Evolutionary conservation across 1,140 invertebrate genomes (phyloP).

Genomic region (Lordiphosa clarofinis): DNA sequence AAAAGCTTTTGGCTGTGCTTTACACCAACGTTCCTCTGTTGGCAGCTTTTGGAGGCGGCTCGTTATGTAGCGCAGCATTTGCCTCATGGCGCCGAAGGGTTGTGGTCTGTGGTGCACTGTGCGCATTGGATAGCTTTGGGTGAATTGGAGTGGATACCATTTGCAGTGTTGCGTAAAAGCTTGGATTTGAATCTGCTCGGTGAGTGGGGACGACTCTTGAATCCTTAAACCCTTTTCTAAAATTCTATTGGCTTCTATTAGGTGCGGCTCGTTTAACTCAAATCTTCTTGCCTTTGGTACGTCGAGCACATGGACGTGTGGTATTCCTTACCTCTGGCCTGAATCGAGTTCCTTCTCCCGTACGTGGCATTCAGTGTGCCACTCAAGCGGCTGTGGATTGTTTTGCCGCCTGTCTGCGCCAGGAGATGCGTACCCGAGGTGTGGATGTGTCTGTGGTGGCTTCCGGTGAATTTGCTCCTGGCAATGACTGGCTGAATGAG

Average conservation of each 20-base stretch:
- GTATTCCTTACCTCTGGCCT: conserved; percentile 85
- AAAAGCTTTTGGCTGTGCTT: conserved; percentile 31
- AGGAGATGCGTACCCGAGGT: conserved; percentile 88
- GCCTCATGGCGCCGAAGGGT: conserved; percentile 87
- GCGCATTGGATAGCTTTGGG: conserved; percentile 92
- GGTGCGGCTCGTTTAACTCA: conserved; percentile 87
- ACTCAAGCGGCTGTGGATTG: conserved; percentile 89
- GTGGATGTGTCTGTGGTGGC: conserved; percentile 90
- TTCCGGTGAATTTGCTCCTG: conserved; percentile 89
- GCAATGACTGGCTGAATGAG: conserved; percentile 88
- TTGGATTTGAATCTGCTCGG: conserved; percentile 89
- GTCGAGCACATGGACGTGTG: conserved; percentile 86
- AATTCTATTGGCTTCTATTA: conserved; percentile 19
- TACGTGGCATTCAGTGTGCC: conserved; percentile 89
- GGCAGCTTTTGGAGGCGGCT: conserved; percentile 86
- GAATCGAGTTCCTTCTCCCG: conserved; percentile 88
- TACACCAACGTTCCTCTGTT: conserved; percentile 5
- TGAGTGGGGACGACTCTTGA: conserved; percentile 37
- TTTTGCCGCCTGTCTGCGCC: conserved; percentile 88
- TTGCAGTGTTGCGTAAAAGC: conserved; percentile 86
- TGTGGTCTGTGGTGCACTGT: conserved; percentile 95
- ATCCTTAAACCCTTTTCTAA: background rate
- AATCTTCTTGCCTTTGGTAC: conserved; percentile 89
- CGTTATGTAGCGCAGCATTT: conserved; percentile 88
- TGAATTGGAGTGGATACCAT: conserved; percentile 93